Conservation (phyloP, 1,140 invertebrate species). For the Drosophila fuyamai region DNA sequence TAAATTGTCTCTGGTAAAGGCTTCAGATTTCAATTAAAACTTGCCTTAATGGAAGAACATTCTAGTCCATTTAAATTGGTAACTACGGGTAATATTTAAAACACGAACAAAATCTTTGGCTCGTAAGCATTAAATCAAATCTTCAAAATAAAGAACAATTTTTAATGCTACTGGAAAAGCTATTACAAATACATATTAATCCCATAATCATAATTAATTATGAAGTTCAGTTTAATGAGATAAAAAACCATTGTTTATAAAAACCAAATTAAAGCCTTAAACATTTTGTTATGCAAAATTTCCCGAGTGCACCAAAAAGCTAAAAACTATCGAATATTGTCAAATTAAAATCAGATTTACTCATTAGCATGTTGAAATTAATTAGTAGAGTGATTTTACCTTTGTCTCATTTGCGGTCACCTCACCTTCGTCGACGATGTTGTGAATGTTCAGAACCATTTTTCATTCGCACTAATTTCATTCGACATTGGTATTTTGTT, state of each 20-base stretch:
- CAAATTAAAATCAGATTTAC: constrained; percentile 17
- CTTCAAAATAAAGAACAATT: too few species aligned
- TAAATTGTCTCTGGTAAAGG: not conserved
- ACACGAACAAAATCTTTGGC: too few species aligned
- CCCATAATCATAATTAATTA: too few species aligned
- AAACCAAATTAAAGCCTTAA: not conserved
- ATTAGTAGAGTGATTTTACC: constrained; percentile 37
- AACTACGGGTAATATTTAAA: too few species aligned
- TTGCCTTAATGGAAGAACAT: not conserved
- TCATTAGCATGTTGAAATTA: constrained; percentile 4
- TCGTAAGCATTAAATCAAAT: too few species aligned
- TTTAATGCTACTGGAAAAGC: too few species aligned
- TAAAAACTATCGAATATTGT: not conserved
- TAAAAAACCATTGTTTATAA: too few species aligned
- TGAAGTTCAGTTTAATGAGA: not conserved
- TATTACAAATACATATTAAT: too few species aligned
- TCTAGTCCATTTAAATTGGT: not conserved
- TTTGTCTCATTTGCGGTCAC: constrained; percentile 32
- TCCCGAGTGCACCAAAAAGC: not conserved
- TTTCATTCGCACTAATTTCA: constrained; percentile 31
- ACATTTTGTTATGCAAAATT: not conserved
- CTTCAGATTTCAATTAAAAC: not conserved
- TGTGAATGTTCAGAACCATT: constrained; percentile 69
- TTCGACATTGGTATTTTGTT: constrained; percentile 5
- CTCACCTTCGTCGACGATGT: constrained; percentile 53